Percentiles rank a stretch among this genome's conserved stretches.
These are phyloP conservation scores for Vultur gryphus DNA, from an alignment of 2,797 vertebrate genomes.

Conservation along the genomic window DNA sequence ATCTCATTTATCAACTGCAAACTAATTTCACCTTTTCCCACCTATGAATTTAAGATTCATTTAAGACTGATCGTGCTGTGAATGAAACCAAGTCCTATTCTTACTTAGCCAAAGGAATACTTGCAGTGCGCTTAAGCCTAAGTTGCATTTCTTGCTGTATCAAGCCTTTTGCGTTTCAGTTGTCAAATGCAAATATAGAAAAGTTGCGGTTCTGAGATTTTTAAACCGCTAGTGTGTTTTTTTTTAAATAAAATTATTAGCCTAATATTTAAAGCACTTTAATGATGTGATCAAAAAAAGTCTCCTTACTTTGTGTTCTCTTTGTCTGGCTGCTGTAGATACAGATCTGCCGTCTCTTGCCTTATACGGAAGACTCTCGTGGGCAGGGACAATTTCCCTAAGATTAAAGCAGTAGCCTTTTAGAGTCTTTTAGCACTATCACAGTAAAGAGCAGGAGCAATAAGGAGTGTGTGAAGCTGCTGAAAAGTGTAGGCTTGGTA, in stretches of 20 bases:
- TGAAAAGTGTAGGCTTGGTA: background rate
- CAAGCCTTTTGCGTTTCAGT: background rate
- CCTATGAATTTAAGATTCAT: background rate
- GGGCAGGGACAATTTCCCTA: background rate
- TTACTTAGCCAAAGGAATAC: background rate
- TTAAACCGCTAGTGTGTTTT: background rate
- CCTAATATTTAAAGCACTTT: background rate
- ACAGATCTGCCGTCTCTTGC: background rate
- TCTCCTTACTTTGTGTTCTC: background rate
- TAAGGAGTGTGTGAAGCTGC: background rate
- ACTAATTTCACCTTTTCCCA: background rate
- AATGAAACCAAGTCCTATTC: background rate
- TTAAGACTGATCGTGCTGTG: background rate
- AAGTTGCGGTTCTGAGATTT: background rate
- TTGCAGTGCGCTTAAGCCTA: background rate
- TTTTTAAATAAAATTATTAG: background rate
- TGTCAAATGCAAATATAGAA: background rate
- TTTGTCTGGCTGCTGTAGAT: background rate
- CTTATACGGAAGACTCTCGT: background rate
- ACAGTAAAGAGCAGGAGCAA: background rate
- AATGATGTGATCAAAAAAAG: background rate
- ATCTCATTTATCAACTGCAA: background rate
- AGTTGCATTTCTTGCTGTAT: background rate
- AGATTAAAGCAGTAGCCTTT: background rate
- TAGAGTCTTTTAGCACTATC: background rate